Evolutionary conservation across 2,797 vertebrate species (phyloP), one percentile per base, ranked within the genome.

Genomic region (Lateolabrax maculatus): DNA sequence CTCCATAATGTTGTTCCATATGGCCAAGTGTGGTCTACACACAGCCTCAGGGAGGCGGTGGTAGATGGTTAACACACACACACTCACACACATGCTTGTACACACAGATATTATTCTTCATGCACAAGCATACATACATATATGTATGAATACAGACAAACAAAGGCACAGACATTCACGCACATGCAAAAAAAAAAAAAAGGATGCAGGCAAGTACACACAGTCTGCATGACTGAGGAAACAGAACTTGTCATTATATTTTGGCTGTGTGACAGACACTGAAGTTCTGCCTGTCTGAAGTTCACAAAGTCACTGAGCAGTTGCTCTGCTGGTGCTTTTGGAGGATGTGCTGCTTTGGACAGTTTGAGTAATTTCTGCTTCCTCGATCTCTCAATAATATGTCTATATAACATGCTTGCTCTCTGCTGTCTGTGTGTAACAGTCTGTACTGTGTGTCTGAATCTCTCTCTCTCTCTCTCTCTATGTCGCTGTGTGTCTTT

Each of bases 1-100:
- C 85, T 91, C 84, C 88, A 85, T 91, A 88, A 89, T 89, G 86
- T 81, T 62, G 80, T 63, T 92, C 90, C 92, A 91, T 93, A 93
- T 94, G 92, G 90, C 79, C 86, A 49, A 85, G 67, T 75, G 82
- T 88, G 85, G 76, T 84, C 80, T 76, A 81, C 88, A 86, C 79
- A 84, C 83, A 80, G 87, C 87, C 85, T 75, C 31, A 1, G 86
- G 89, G 77, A 80, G 75, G 63, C 21, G 9, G 62, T 64, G 68
- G 49, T 70, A 49, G 71, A 80, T 74, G 51, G 75, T 43, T 81
- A 60, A 74, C 65, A 52, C 72, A 41, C 43, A 56, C 61, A 41
- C 61, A 65, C 41, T 27, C 36, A n/a, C 53, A n/a, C 61, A 25
- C 1, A 62, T 9, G 3, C n/a, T 39, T 55, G n/a, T 41, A 25